phyloP scores from a whole-genome alignment of 2,888 invertebrate genomes.

The Acrobasis consociella region DNA sequence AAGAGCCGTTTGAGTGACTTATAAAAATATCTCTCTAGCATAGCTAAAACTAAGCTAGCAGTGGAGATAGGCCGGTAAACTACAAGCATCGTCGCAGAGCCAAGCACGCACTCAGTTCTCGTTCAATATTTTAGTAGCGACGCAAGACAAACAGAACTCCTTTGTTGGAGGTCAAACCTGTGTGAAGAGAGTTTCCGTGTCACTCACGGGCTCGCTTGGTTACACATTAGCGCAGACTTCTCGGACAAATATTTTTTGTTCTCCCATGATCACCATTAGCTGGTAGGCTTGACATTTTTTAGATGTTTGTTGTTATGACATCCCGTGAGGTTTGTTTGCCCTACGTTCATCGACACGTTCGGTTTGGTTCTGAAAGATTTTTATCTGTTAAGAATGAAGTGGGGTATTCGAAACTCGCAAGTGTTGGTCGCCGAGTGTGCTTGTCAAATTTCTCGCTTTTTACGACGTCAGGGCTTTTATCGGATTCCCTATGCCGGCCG shows the following conservation, averaged over 20 bases:
- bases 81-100: constrained; percentile 57
- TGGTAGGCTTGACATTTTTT: constrained; percentile 58
- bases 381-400: constrained; percentile 30
- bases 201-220: constrained; percentile 68
- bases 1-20: too few species aligned
- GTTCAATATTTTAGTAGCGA: constrained; percentile 82
- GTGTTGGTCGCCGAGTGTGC: constrained; percentile 24
- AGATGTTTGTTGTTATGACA: constrained; percentile 57
- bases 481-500: constrained; percentile 32
- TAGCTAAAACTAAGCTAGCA: constrained; percentile 35
- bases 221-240: constrained; percentile 72
- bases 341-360: constrained; percentile 33
- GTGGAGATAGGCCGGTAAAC: constrained; percentile 41
- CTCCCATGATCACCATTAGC: constrained; percentile 72
- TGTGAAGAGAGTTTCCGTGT: constrained; percentile 81
- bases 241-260: constrained; percentile 76
- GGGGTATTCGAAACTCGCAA: constrained; percentile 30
- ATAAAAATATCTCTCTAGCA: too few species aligned
- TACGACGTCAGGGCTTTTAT: constrained; percentile 33
- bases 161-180: constrained; percentile 79
- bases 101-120: constrained; percentile 68
- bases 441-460: constrained; percentile 39
- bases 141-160: constrained; percentile 75
- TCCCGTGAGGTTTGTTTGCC: constrained; percentile 41
- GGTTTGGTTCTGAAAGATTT: constrained; percentile 28